These are phyloP conservation scores for Lathamus discolor DNA, from an alignment of 2,113 vertebrate species.

Conservation along the genomic window DNA sequence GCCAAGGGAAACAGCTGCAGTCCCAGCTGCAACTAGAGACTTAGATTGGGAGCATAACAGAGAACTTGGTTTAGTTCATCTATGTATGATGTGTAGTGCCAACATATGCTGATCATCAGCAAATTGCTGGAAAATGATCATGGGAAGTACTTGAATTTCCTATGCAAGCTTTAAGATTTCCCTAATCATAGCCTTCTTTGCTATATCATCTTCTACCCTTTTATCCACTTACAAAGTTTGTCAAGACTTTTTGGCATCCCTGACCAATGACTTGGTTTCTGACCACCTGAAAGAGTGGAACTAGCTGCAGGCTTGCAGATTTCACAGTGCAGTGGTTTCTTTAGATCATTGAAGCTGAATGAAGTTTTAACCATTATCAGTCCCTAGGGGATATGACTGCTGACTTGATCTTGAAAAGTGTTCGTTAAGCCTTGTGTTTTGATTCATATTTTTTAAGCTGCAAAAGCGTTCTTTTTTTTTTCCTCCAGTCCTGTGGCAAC, in stretches of 20 bases:
- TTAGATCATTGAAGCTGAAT: neutral
- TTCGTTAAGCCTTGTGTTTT: neutral
- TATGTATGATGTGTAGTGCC: neutral
- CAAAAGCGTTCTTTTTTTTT: neutral
- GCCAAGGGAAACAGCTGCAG: neutral
- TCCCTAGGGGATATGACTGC: neutral
- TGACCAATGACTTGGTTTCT: neutral
- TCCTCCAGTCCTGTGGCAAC: neutral
- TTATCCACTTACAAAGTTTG: neutral
- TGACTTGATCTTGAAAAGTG: neutral
- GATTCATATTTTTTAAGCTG: neutral
- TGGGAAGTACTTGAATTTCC: neutral
- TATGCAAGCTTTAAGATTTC: neutral
- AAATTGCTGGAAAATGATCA: neutral
- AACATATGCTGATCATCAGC: neutral
- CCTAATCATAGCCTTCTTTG: neutral
- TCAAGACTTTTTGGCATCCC: neutral
- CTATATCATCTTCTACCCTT: neutral
- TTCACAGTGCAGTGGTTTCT: neutral
- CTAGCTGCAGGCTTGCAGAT: neutral
- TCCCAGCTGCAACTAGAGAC: neutral
- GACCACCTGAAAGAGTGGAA: neutral
- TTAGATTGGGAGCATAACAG: neutral
- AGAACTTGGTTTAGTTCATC: neutral
- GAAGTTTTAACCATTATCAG: neutral